Percentiles rank a stretch among this genome's conserved stretches.
phyloP scores from a whole-genome alignment of 2,888 invertebrate genomes.

The Eupithecia exiguata region DNA sequence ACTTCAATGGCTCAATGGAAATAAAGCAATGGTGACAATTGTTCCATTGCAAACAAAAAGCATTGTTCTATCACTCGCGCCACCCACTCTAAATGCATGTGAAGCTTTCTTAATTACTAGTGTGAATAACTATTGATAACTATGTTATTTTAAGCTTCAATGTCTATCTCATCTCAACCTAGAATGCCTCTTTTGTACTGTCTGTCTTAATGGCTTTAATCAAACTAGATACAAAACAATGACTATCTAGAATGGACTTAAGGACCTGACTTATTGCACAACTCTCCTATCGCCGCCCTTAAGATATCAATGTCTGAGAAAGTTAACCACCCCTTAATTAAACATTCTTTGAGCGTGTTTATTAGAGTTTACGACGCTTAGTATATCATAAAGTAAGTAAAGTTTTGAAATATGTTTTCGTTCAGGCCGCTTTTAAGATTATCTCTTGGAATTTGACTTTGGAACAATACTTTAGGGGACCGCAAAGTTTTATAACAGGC shows the following conservation, averaged over 20 bases:
- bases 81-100: background rate
- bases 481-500: conserved; percentile 7
- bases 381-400: conserved; percentile 22
- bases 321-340: conserved; percentile 28
- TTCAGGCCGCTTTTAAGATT: conserved; percentile 16
- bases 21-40: background rate
- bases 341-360: conserved; percentile 32
- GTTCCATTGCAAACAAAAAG: background rate
- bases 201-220: conserved; percentile 40
- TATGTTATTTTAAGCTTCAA: background rate
- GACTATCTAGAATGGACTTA: conserved; percentile 22
- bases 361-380: conserved; percentile 27
- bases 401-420: conserved; percentile 31
- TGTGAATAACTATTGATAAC: background rate
- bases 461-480: conserved; percentile 15
- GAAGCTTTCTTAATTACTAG: background rate
- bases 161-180: conserved; percentile 29
- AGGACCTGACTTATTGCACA: conserved; percentile 24
- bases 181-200: conserved; percentile 42
- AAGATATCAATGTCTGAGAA: conserved; percentile 20
- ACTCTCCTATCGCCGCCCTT: conserved; percentile 4
- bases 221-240: conserved; percentile 35
- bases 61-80: background rate
- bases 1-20: background rate
- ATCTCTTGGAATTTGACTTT: conserved; percentile 11